Evolutionary conservation across 2,113 vertebrate species (phyloP).

Genomic region (Oreocharis arfaki): DNA sequence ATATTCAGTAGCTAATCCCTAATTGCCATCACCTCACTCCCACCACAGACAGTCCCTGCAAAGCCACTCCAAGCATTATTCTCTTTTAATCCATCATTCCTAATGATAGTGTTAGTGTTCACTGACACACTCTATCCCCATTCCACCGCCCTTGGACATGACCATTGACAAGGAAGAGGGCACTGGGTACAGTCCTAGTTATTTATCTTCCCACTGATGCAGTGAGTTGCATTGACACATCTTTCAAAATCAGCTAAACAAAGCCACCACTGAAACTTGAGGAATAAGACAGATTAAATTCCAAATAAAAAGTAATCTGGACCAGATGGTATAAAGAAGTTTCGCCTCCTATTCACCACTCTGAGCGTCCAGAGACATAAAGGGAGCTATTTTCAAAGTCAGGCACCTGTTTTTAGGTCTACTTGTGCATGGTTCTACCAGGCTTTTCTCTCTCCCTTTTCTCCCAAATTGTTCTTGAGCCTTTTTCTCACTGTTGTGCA

Average conservation of each 20-base stretch:
- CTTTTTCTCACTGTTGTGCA: background rate
- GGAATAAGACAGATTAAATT: background rate
- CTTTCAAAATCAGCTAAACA: slow-evolving; percentile 27
- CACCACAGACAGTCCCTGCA: background rate
- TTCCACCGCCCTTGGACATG: background rate
- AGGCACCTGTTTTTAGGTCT: background rate
- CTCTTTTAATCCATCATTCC: background rate
- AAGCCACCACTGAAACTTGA: background rate
- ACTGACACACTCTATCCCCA: background rate
- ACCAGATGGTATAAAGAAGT: background rate
- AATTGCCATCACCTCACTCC: background rate
- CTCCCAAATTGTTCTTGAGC: background rate
- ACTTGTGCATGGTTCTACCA: background rate
- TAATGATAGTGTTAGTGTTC: background rate
- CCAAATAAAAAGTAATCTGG: slow-evolving; percentile 3
- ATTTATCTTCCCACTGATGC: background rate
- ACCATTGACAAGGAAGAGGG: background rate
- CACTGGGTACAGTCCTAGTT: background rate
- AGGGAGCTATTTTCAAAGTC: background rate
- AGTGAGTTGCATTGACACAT: background rate
- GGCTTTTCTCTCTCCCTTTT: background rate
- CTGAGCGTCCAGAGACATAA: background rate
- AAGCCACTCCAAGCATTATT: background rate
- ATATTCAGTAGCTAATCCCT: background rate
- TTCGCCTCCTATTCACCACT: background rate